A percentile compares a stretch with the other conserved stretches of the same genome.
Evolutionary conservation across 1,140 invertebrate genomes (phyloP).

Genomic region (Rhyacophila brunnea): DNA sequence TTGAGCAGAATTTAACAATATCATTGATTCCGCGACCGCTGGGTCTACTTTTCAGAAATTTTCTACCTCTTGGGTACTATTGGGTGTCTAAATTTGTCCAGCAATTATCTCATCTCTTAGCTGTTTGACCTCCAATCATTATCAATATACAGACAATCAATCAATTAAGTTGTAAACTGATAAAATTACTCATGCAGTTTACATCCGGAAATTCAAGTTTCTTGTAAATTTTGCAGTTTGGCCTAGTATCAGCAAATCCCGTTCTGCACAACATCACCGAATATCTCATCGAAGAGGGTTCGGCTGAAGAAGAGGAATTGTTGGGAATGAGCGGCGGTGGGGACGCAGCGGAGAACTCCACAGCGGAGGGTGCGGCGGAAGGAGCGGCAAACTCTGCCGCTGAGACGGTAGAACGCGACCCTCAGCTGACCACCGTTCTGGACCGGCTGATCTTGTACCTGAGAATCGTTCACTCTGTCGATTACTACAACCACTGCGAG

Average conservation of each 20-base stretch:
- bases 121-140: too few species aligned
- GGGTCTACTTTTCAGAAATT: too few species aligned
- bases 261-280: slow-evolving; percentile 97
- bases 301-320: slow-evolving; percentile 96
- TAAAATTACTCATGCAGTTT: too few species aligned
- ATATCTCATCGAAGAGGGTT: slow-evolving; percentile 97
- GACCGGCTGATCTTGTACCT: slow-evolving; percentile 87
- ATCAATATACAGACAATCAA: too few species aligned
- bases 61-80: too few species aligned
- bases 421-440: slow-evolving; percentile 69
- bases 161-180: too few species aligned
- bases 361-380: slow-evolving; percentile 54
- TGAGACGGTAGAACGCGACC: slow-evolving; percentile 75
- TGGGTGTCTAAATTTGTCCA: too few species aligned
- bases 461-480: slow-evolving; percentile 95
- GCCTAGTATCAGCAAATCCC: slow-evolving; percentile 88
- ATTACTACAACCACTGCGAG: slow-evolving; percentile 98
- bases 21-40: too few species aligned
- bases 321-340: slow-evolving; percentile 70
- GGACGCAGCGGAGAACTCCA: slow-evolving; percentile 56
- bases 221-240: slow-evolving; percentile 60
- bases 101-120: too few species aligned
- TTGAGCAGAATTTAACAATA: too few species aligned
- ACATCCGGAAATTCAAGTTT: too few species aligned
- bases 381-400: slow-evolving; percentile 39